Evolutionary conservation across 2,888 invertebrate genomes (phyloP).

Genomic region (Pegoplata infirma): DNA sequence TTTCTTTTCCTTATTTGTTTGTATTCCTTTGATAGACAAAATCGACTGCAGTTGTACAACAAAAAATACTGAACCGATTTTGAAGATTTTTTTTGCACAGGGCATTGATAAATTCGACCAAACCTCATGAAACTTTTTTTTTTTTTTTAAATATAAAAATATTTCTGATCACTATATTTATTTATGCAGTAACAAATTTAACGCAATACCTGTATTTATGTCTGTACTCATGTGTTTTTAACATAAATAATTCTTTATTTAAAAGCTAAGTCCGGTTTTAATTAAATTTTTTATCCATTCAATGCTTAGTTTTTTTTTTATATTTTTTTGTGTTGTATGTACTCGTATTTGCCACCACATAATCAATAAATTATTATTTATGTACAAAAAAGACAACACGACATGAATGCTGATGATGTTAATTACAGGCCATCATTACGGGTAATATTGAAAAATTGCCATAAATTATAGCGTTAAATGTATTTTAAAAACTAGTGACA

Average conservation of each 20-base stretch:
- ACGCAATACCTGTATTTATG: not conserved
- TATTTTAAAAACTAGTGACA: slow-evolving; percentile 56
- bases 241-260: not conserved
- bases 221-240: not conserved
- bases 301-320: not conserved
- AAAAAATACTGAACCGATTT: no score
- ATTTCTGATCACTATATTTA: no score
- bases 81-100: no score
- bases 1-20: no score
- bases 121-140: no score
- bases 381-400: slow-evolving; percentile 31
- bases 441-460: slow-evolving; percentile 60
- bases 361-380: slow-evolving; percentile 53
- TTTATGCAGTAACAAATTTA: not conserved
- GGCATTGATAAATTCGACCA: no score
- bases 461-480: slow-evolving; percentile 60
- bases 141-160: no score
- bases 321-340: no score
- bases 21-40: no score
- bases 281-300: slow-evolving; percentile 4
- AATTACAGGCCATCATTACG: slow-evolving; percentile 60
- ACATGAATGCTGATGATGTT: slow-evolving; percentile 54
- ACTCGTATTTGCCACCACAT: slow-evolving; percentile 2
- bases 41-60: no score
- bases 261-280: slow-evolving; percentile 11